These are phyloP conservation scores for Takifugu bimaculatus DNA, from an alignment of 2,113 vertebrate species.

Conservation along the genomic window DNA sequence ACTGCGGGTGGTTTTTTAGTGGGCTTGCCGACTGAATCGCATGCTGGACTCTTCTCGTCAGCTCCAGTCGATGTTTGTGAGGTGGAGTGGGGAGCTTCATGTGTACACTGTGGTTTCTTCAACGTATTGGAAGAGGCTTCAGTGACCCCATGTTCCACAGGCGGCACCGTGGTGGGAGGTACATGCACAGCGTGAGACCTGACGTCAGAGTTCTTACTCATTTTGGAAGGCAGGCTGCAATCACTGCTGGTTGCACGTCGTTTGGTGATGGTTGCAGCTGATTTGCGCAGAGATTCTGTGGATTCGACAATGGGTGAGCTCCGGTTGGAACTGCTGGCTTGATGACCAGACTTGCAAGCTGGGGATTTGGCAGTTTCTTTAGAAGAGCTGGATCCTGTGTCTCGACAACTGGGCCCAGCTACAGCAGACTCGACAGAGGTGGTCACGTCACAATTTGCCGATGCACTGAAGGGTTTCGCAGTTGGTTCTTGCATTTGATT, in stretches of 20 bases:
- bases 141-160: background rate
- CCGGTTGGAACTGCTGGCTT: background rate
- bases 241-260: background rate
- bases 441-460: background rate
- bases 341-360: background rate
- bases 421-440: background rate
- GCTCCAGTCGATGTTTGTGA: background rate
- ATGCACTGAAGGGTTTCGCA: background rate
- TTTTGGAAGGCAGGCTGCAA: background rate
- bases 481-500: slow-evolving; percentile 2
- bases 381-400: background rate
- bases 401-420: background rate
- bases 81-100: background rate
- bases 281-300: background rate
- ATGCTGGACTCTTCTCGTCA: background rate
- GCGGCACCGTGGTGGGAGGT: background rate
- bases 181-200: background rate
- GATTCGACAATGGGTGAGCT: background rate
- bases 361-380: background rate
- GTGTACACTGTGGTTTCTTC: background rate
- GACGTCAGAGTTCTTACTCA: background rate
- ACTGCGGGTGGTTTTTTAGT: slow-evolving; percentile 8
- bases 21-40: no score
- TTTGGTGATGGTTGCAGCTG: background rate
- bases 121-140: background rate